Evolutionary conservation across 2,888 invertebrate species (phyloP), one percentile per base, ranked within the genome.

Genomic region (Oscheius myriophilus): DNA sequence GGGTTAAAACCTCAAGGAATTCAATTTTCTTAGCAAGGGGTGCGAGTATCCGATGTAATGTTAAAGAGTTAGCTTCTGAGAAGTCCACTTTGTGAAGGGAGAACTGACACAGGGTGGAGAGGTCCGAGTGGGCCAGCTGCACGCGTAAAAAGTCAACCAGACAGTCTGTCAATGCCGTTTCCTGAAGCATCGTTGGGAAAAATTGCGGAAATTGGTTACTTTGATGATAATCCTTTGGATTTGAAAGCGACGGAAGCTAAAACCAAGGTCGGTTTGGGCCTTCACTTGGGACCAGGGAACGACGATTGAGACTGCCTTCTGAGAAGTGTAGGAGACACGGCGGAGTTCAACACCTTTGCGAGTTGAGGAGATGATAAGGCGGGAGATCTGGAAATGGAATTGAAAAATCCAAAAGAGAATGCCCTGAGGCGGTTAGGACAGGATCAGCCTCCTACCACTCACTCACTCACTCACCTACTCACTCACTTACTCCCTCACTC

Each of bases 141-240:
- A 42, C 62, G 39, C 77, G 77, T 9, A 77, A 66, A 43, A 77
- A 77, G 23, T 73, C 71, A 14, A 75, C 59, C 3, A 77, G 59
- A 4, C 68, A 67, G 45, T 77, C 77, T 3, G 71, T 70, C 7
- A 77, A 55, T 2, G 71, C 57, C 1, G 72, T 33, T 33, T 73
- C 68, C 76, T 76, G 70, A 7, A 72, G 71, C 33, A 26, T n/a
- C 14, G 41, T 23, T 39, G 42, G 16, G 14, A 33, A n/a, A 49
- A 12, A 43, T 16, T 9, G 26, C 1, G 11, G 18, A 14, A 1
- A 4, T 2, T 9, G 11, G n/a, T 25, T 46, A 72, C 75, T 59
- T 73, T 73, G 45, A 77, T 58, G 21, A 77, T 43, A 26, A 77
- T 68, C 46, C 77, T 52, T 39, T 75, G 75, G 67, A 75, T 71